These are phyloP conservation scores for Clarias laeviceps DNA, from an alignment of 2,797 vertebrate species.

Conservation along the genomic window DNA sequence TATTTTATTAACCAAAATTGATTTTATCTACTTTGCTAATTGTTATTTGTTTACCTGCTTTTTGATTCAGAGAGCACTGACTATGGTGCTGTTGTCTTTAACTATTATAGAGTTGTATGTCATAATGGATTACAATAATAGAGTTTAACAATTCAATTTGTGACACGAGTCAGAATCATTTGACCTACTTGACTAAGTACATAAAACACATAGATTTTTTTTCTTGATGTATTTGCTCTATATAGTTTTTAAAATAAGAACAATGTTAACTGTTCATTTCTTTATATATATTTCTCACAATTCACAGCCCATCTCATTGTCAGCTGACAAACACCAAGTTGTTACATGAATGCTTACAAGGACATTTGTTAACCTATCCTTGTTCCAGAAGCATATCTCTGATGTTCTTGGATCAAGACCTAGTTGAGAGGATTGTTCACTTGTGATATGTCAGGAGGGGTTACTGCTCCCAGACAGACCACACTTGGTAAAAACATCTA, in stretches of 20 bases:
- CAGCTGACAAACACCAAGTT: background rate
- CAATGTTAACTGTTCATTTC: too few relatives aligned
- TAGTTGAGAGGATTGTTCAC: background rate
- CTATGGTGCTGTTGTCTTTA: too few relatives aligned
- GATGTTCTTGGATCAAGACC: conserved; percentile 5
- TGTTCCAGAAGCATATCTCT: background rate
- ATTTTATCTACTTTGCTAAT: too few relatives aligned
- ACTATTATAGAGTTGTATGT: too few relatives aligned
- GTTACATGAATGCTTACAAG: background rate
- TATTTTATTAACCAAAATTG: background rate
- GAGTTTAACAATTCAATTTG: background rate
- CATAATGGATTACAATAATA: too few relatives aligned
- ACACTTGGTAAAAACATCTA: background rate
- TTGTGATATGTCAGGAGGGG: background rate
- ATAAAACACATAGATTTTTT: background rate
- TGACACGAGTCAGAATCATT: background rate
- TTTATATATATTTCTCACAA: background rate
- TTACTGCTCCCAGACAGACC: background rate
- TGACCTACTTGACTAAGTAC: background rate
- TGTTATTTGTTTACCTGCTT: too few relatives aligned
- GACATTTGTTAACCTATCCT: background rate
- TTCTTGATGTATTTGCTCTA: background rate
- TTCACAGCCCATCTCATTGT: background rate
- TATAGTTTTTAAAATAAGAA: too few relatives aligned
- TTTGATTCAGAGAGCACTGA: too few relatives aligned